Evolutionary conservation across 37 sponge, comb jelly and placozoan genomes (phyloP).

Genomic region (Cliona cf. orientalis): DNA sequence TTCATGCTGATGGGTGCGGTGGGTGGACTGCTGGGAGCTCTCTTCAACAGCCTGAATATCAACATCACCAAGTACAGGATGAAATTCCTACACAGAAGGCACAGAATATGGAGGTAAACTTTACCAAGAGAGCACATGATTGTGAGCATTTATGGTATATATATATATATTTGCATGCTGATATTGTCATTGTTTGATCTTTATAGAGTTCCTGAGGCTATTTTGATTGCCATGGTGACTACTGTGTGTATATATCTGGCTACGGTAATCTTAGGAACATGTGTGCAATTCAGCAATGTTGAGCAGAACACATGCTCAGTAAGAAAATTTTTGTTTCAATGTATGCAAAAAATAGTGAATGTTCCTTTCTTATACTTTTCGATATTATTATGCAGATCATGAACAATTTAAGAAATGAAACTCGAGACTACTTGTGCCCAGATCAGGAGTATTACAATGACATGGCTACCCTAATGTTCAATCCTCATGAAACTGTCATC

Average conservation of each 20-base stretch:
- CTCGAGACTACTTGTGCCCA: constrained; percentile 63
- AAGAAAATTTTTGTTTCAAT: too few relatives aligned
- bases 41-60: constrained; percentile 91
- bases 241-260: constrained; percentile 50
- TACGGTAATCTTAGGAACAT: constrained; percentile 68
- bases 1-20: constrained; percentile 89
- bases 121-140: too few relatives aligned
- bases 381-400: too few relatives aligned
- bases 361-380: too few relatives aligned
- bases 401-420: constrained; percentile 43
- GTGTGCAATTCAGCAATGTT: constrained; percentile 38
- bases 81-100: constrained; percentile 67
- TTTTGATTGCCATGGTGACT: constrained; percentile 74
- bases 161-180: too few relatives aligned
- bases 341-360: too few relatives aligned
- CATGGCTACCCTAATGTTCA: constrained; percentile 85
- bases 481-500: constrained; percentile 84
- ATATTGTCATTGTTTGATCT: constrained; percentile 6
- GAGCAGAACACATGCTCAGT: too few relatives aligned
- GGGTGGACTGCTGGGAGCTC: constrained; percentile 94
- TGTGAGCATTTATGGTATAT: neutral
- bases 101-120: constrained; percentile 39
- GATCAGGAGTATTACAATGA: constrained; percentile 71
- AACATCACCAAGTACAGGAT: constrained; percentile 85
- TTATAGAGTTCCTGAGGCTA: constrained; percentile 66